Base-by-base conservation (phyloP, 2,113 vertebrate species). In the Syrmaticus mikado region DNA sequence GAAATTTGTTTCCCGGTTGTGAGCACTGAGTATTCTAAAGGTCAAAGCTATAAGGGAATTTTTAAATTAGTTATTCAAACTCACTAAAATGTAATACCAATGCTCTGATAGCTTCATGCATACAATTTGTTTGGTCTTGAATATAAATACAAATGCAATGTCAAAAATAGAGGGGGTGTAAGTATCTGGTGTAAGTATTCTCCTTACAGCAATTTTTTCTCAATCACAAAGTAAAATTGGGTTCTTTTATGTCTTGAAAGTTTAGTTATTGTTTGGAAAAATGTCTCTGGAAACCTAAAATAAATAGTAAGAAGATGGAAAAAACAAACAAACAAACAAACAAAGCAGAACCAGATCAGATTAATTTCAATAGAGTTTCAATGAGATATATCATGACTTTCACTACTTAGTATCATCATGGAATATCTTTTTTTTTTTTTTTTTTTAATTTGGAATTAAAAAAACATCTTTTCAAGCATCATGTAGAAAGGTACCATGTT, bases 31-130 rank as follows among this genome's bases (percentile, higher is more conserved):
- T 60, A 12, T 70, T 95, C 46, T 66, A 87, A 94, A 94, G 90
- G 76, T 74, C 68, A 94, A 67, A 95, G 8, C 41, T 85, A 20
- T 68, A 84, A 88, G 34, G 27, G 43, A 92, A 75, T 78, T 95
- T 89, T 89, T 67, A 84, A 94, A 93, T 93, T 82, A 92, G 70
- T 78, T 90, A 79, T 84, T 86, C 58, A 84, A 22, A 9, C 50
- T 92, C 43, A 34, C 73, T 85, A n/a, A 75, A 80, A 90, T 40
- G 34, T 81, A 92, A 67, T 90, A 74, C 9, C 14, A 82, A 30
- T 87, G 38, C 65, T 83, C 40, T 52, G 22, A 25, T 93, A 86
- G 48, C 53, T 45, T 90, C 77, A 79, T 34, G 66, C 43, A 72
- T 86, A 46, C 0, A 1, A 38, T 95, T 83, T 88, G 9, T 90